Base-by-base conservation (phyloP, 1,140 invertebrate genomes). In the Ceratina japonica region DNA sequence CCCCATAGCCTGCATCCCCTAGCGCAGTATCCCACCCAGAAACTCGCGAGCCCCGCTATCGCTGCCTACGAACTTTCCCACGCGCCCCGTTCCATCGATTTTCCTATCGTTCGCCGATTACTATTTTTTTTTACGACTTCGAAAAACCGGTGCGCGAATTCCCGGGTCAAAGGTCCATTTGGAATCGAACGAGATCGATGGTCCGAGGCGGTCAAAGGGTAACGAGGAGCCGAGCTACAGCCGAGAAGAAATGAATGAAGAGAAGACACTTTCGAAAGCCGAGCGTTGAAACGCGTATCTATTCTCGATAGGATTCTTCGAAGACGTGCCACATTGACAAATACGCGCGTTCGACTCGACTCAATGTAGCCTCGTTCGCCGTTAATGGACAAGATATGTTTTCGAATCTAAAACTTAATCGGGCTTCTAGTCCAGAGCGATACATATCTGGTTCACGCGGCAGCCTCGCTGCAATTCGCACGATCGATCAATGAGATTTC, bases 311-410 rank as follows among this genome's bases (percentile, higher is more conserved):
- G 73, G 71, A 80, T 84, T 77, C 44, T 31, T 62, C 63, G 64
- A 71, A 80, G 59, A 76, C 59, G 68, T 76, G 79, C 56, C 68
- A 76, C 73, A 80, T 80, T 69, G 79, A 76, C 74, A 80, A 80
- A 80, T 70, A 70, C 69, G 79, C 74, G 37, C 37, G 31, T 68
- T 58, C 80, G 59, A 51, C 56, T 31, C 71, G 51, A 27, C 52
- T 68, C 81, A 73, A 65, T 51, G 76, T 68, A 70, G 77, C 77
- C 31, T 65, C 51, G 27, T 69, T 54, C n/a, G 16, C 68, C 65
- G 81, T 68, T 66, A 75, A 83, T 80, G 62, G 77, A 62, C 61
- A 44, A 49, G 61, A 72, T 66, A 49, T 64, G 66, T 70, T 74
- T 65, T 65, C 49, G 22, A 51, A 73, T 59, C 58, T 51, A 65